A percentile compares a stretch with the other conserved stretches of the same genome.
These are phyloP conservation scores for Hoplodrina blanda DNA, from an alignment of 2,888 invertebrate species.

Conservation along the genomic window DNA sequence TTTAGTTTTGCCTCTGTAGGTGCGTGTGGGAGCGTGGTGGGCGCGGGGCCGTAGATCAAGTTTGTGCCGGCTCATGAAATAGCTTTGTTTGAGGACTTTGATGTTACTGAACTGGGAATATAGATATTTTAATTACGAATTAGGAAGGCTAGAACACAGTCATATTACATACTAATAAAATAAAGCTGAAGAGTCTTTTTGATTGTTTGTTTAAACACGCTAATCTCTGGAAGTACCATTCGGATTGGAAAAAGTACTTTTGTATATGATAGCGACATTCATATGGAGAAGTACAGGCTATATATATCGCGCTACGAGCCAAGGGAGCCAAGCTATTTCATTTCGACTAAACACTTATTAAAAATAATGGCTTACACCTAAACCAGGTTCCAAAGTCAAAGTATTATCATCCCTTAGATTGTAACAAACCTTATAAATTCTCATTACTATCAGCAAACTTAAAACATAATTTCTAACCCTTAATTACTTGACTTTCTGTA, in stretches of 20 bases:
- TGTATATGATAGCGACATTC: no score
- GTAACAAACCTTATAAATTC: slow-evolving; percentile 47
- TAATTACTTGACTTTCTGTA: slow-evolving; percentile 46
- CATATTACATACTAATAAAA: no score
- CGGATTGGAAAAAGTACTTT: no score
- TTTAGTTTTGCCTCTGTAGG: slow-evolving; percentile 62
- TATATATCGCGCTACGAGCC: no score
- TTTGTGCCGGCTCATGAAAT: slow-evolving; percentile 22
- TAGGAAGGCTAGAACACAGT: background rate
- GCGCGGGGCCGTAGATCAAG: slow-evolving; percentile 38
- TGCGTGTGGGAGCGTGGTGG: slow-evolving; percentile 18
- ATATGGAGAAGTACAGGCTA: no score
- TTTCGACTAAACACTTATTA: background rate
- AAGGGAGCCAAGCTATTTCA: no score
- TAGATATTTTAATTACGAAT: background rate
- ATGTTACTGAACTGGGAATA: background rate
- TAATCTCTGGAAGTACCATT: no score
- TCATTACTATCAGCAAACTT: slow-evolving; percentile 51
- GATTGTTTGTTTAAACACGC: no score
- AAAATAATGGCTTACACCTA: background rate
- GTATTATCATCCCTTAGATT: slow-evolving; percentile 27
- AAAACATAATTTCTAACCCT: slow-evolving; percentile 45
- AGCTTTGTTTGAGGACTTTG: slow-evolving; percentile 14
- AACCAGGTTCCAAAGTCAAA: slow-evolving; percentile 7
- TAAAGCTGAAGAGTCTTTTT: no score